Evolutionary conservation across 1,140 invertebrate species (phyloP).

Genomic region (Hesperophylax magnus): DNA sequence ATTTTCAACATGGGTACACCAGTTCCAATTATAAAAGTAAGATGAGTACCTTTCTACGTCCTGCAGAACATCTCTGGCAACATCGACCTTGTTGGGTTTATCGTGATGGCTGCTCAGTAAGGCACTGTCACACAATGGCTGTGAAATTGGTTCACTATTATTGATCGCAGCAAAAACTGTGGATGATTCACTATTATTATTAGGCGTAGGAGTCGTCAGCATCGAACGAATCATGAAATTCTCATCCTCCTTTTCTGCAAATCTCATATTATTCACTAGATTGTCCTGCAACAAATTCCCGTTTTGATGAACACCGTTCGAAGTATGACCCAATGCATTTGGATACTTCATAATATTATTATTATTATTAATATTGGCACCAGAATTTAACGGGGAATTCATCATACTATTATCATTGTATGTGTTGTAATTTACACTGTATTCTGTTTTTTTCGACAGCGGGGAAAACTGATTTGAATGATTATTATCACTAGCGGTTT

Average conservation of each 20-base stretch:
- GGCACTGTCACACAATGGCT: slow-evolving; percentile 50
- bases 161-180: slow-evolving; percentile 49
- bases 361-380: too few species aligned
- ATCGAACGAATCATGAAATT: slow-evolving; percentile 55
- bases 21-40: too few species aligned
- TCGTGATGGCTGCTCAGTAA: background rate
- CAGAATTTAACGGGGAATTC: background rate
- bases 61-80: slow-evolving; percentile 75
- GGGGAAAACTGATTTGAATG: slow-evolving; percentile 32
- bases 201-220: slow-evolving; percentile 50
- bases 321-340: background rate
- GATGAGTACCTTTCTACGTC: slow-evolving; percentile 74
- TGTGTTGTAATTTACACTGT: slow-evolving; percentile 39
- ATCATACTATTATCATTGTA: slow-evolving; percentile 18
- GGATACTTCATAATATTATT: background rate
- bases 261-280: slow-evolving; percentile 12
- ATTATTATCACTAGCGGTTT: slow-evolving; percentile 19
- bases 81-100: slow-evolving; percentile 60
- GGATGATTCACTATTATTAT: slow-evolving; percentile 36
- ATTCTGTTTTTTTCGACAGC: slow-evolving; percentile 39
- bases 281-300: background rate
- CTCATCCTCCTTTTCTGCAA: slow-evolving; percentile 47
- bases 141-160: slow-evolving; percentile 4
- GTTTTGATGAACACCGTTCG: background rate
- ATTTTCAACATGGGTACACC: too few species aligned